Conservation (phyloP, 2,888 invertebrate genomes). For the Temnothorax unifasciatus region DNA sequence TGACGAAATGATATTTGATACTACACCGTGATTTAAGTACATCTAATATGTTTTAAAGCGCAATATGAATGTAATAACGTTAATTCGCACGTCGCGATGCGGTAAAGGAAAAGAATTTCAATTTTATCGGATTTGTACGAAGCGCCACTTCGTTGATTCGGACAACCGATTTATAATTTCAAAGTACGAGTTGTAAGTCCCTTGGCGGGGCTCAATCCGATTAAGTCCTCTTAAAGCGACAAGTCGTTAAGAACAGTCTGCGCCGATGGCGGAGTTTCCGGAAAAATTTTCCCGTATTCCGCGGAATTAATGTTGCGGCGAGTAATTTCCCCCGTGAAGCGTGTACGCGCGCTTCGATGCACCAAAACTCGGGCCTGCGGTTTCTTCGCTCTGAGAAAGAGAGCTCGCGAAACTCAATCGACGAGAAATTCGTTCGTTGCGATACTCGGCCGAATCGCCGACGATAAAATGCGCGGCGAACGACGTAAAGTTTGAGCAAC, state of each 20-base stretch:
- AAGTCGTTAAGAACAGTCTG: slow-evolving; percentile 15
- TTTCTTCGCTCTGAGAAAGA: background rate
- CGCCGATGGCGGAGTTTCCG: background rate
- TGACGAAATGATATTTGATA: background rate
- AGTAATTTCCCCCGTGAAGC: slow-evolving; percentile 2
- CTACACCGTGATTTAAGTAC: background rate
- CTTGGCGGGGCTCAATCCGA: background rate
- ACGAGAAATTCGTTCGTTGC: slow-evolving; percentile 14
- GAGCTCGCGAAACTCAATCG: slow-evolving; percentile 16
- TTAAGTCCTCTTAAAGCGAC: slow-evolving; percentile 19
- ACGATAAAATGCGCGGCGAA: background rate
- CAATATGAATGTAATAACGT: background rate
- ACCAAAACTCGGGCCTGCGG: background rate
- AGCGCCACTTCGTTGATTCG: background rate
- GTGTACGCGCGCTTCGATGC: slow-evolving; percentile 6
- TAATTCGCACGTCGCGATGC: slow-evolving; percentile 7
- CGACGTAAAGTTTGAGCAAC: background rate
- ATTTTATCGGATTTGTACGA: slow-evolving; percentile 7
- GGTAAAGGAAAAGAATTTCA: background rate
- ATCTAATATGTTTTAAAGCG: background rate
- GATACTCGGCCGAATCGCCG: background rate
- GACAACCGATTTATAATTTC: slow-evolving; percentile 17
- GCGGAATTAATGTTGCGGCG: slow-evolving; percentile 31
- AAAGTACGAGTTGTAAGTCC: background rate
- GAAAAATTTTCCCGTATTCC: slow-evolving; percentile 24